Evolutionary conservation across 2,888 invertebrate species (phyloP).

Genomic region (Acanthosepion pharaonis): DNA sequence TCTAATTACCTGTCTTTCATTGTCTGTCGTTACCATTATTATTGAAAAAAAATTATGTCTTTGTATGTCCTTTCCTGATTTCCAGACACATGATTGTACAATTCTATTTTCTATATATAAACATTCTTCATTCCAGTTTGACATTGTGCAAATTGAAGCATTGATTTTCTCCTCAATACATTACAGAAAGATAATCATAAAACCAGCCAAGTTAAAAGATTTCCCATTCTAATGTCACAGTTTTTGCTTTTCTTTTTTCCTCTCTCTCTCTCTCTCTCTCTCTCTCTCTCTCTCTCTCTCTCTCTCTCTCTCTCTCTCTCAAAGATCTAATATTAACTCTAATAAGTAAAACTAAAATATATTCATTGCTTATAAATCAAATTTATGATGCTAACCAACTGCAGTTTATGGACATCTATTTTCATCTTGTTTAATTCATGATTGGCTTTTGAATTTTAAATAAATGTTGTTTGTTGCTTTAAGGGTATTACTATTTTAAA

Average conservation of each 20-base stretch:
- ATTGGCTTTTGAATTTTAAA: no score
- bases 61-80: not conserved
- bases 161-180: not conserved
- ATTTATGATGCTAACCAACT: no score
- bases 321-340: not conserved
- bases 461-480: no score
- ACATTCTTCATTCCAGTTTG: not conserved
- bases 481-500: no score
- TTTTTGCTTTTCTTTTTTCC: not conserved
- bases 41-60: not conserved
- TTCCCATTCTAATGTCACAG: not conserved
- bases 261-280: no score
- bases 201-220: not conserved
- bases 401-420: no score
- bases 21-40: not conserved
- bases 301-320: no score
- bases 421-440: no score
- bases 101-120: not conserved
- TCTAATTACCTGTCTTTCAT: not conserved
- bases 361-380: no score
- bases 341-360: no score
- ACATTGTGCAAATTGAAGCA: not conserved
- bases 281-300: no score
- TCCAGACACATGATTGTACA: not conserved
- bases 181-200: not conserved